Percentiles rank a stretch among this genome's conserved stretches.
These are phyloP conservation scores for Gracilinanus agilis DNA, from an alignment of 2,113 vertebrate genomes.

Conservation along the genomic window DNA sequence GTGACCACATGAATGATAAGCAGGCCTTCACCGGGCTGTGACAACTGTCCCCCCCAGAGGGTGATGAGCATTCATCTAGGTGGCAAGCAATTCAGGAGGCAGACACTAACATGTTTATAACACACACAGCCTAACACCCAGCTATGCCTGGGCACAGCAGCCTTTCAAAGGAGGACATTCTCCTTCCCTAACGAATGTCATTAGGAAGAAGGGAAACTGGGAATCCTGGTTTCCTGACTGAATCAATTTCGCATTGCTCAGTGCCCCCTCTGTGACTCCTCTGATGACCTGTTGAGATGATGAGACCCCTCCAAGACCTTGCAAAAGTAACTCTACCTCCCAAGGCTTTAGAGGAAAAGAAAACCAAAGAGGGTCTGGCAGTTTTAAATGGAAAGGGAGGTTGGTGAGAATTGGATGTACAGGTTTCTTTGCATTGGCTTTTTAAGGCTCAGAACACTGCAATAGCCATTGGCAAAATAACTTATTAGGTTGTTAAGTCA, in stretches of 20 bases:
- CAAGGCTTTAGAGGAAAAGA: slow-evolving; percentile 44
- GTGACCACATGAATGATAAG: slow-evolving; percentile 88
- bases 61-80: slow-evolving; percentile 82
- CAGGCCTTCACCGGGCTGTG: slow-evolving; percentile 79
- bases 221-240: slow-evolving; percentile 54
- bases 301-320: slow-evolving; percentile 53
- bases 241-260: slow-evolving; percentile 76
- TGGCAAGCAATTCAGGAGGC: slow-evolving; percentile 81
- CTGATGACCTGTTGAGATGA: slow-evolving; percentile 79
- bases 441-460: slow-evolving; percentile 18
- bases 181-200: slow-evolving; percentile 78
- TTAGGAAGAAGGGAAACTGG: slow-evolving; percentile 81
- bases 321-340: slow-evolving; percentile 55
- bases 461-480: slow-evolving; percentile 58
- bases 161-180: slow-evolving; percentile 78
- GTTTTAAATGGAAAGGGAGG: slow-evolving; percentile 43
- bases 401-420: slow-evolving; percentile 23
- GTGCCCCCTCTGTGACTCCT: slow-evolving; percentile 53
- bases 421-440: slow-evolving; percentile 56
- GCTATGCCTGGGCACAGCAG: slow-evolving; percentile 60
- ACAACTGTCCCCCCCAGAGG: slow-evolving; percentile 77
- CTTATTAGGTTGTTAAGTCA: slow-evolving; percentile 42
- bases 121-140: slow-evolving; percentile 43
- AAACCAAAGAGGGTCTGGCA: slow-evolving; percentile 51
- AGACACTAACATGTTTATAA: slow-evolving; percentile 80